phyloP scores from a whole-genome alignment of 2,888 invertebrate species.

The Agrotis segetum region DNA sequence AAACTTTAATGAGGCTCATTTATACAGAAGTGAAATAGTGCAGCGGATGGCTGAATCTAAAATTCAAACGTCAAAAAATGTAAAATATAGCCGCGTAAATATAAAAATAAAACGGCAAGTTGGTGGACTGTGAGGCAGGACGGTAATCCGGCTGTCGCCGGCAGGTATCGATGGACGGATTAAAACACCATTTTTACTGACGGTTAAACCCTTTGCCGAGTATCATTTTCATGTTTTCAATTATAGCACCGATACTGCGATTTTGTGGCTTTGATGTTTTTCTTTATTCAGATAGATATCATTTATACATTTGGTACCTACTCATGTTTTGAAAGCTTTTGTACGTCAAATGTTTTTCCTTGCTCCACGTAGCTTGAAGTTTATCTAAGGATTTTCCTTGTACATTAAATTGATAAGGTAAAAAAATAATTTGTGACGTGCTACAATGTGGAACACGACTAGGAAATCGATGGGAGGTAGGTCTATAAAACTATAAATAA shows the following conservation, averaged over 20 bases:
- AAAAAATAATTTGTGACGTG: slow-evolving; percentile 62
- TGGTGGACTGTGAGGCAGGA: slow-evolving; percentile 76
- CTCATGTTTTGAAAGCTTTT: background rate
- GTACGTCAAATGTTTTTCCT: background rate
- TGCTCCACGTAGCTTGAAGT: background rate
- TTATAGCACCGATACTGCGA: slow-evolving; percentile 72
- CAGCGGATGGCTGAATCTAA: slow-evolving; percentile 41
- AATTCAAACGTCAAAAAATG: slow-evolving; percentile 63
- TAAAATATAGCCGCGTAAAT: slow-evolving; percentile 68
- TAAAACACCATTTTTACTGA: slow-evolving; percentile 88
- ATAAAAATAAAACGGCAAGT: slow-evolving; percentile 73
- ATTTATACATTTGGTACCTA: slow-evolving; percentile 11
- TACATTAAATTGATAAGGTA: slow-evolving; percentile 34
- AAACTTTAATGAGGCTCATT: slow-evolving; percentile 77
- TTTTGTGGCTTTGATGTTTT: slow-evolving; percentile 59
- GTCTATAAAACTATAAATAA: slow-evolving; percentile 87
- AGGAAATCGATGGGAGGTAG: slow-evolving; percentile 76
- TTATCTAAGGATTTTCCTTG: too few species aligned
- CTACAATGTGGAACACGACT: slow-evolving; percentile 66
- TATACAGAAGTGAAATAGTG: slow-evolving; percentile 47
- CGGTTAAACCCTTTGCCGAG: slow-evolving; percentile 78
- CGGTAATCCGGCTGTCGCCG: slow-evolving; percentile 85
- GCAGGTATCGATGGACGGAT: slow-evolving; percentile 88
- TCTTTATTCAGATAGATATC: slow-evolving; percentile 16
- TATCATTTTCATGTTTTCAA: slow-evolving; percentile 82